Conservation (phyloP, 2,888 invertebrate species). For the Onchidella celtica region DNA sequence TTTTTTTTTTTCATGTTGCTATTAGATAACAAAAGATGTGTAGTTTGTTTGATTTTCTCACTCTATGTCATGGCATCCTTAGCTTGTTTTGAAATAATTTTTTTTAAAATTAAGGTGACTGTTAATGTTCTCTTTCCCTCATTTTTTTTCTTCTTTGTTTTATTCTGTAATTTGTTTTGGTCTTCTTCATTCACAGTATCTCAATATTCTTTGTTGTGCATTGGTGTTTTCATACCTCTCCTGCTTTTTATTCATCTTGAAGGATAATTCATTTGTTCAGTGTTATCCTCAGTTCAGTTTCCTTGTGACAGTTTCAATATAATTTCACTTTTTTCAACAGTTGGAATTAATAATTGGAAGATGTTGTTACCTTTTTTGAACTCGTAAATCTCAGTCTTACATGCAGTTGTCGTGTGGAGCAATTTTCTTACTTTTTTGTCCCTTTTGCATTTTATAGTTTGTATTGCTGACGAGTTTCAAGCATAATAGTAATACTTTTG, state of each 20-base stretch:
- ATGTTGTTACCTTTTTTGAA: not conserved
- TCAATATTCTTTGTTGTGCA: slow-evolving; percentile 41
- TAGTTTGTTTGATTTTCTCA: slow-evolving; percentile 27
- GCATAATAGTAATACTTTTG: not conserved
- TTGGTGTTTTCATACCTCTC: slow-evolving; percentile 25
- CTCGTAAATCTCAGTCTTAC: not conserved
- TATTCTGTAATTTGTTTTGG: not conserved
- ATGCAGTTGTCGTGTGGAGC: not conserved
- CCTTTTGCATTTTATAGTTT: not conserved
- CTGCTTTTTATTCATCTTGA: not conserved
- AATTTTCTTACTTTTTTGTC: not conserved
- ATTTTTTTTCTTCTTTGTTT: not conserved
- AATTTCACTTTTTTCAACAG: not conserved
- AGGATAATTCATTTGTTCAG: not conserved
- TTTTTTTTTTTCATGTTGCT: slow-evolving; percentile 6
- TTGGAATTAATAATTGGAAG: not conserved
- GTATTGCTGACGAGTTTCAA: not conserved
- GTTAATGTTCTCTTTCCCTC: not conserved
- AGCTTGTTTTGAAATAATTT: not conserved
- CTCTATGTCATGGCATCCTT: not conserved
- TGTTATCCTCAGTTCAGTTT: slow-evolving; percentile 25
- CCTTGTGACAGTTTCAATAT: not conserved
- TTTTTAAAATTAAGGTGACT: too few species aligned
- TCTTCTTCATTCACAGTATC: slow-evolving; percentile 19
- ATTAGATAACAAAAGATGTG: slow-evolving; percentile 5